Evolutionary conservation across 2,888 invertebrate genomes (phyloP).

Genomic region (Calameuta filiformis): DNA sequence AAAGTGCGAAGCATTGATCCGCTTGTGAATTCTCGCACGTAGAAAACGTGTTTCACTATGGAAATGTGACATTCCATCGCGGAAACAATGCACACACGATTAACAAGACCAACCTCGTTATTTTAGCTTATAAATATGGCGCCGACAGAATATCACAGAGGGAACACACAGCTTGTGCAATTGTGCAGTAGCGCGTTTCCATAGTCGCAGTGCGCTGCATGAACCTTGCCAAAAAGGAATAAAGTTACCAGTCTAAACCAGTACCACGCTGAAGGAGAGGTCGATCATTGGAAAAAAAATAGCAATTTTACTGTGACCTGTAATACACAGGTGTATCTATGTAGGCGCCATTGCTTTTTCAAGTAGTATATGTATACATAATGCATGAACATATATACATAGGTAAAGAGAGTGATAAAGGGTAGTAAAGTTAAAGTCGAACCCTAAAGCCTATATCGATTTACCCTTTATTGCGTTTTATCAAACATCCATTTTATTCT

Average conservation of each 20-base stretch:
- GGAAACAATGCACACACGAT: not conserved
- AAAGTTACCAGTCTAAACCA: not conserved
- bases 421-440: not conserved
- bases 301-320: not conserved
- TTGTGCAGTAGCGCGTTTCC: not conserved
- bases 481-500: not conserved
- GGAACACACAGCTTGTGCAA: not conserved
- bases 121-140: not conserved
- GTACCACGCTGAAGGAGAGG: not conserved
- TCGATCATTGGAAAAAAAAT: not conserved
- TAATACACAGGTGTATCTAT: not conserved
- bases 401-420: not conserved
- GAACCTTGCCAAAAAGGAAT: not conserved
- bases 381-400: not conserved
- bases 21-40: not conserved
- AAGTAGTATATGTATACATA: not conserved
- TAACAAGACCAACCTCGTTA: not conserved
- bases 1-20: not conserved
- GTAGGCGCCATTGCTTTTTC: not conserved
- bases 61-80: not conserved
- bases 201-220: not conserved
- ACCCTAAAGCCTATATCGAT: not conserved
- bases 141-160: not conserved
- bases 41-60: not conserved
- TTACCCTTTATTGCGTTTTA: not conserved